phyloP scores from a whole-genome alignment of 2,797 vertebrate species.

The Enteromius mattozi region DNA sequence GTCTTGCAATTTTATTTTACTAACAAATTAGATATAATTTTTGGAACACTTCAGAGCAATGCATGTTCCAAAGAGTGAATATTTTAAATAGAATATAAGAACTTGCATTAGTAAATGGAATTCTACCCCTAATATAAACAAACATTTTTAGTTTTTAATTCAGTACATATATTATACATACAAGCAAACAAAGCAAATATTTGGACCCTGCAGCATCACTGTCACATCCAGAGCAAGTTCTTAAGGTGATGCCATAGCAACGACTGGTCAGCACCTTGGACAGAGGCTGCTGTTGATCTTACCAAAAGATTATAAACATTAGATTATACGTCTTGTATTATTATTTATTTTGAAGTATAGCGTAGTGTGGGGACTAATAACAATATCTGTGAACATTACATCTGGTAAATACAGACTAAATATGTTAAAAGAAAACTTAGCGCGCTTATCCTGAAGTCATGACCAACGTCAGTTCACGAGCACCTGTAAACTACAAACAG shows the following conservation, averaged over 20 bases:
- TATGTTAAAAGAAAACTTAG: background rate
- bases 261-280: slow-evolving; percentile 77
- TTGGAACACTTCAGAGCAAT: background rate
- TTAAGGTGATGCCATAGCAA: slow-evolving; percentile 32
- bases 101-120: background rate
- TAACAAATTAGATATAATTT: background rate
- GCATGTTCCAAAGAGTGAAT: background rate
- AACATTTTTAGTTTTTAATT: background rate
- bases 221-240: background rate
- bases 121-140: background rate
- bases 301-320: background rate
- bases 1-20: background rate
- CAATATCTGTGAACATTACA: background rate
- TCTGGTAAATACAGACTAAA: background rate
- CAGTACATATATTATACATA: background rate
- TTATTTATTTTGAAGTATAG: background rate
- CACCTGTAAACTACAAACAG: slow-evolving; percentile 13
- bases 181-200: background rate
- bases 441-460: background rate
- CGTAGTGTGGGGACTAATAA: too few relatives aligned
- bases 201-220: background rate
- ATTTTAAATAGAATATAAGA: background rate
- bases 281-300: slow-evolving; percentile 61
- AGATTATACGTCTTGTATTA: background rate
- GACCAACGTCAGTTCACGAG: background rate